Evolutionary conservation across 2,113 vertebrate species (phyloP).

Genomic region (Macrotis lagotis): DNA sequence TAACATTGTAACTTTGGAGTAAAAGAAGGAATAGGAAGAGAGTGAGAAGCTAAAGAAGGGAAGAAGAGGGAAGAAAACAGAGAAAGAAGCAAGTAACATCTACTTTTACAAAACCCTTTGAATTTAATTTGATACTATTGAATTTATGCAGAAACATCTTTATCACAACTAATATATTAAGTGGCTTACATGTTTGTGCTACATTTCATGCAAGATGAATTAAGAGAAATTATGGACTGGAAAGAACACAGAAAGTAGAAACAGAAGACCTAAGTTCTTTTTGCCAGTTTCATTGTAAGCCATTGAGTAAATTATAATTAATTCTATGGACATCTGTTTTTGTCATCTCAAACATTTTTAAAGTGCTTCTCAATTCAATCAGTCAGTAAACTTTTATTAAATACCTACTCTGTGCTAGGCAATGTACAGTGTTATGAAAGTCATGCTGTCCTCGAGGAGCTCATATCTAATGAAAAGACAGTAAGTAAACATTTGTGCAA

Average conservation of each 20-base stretch:
- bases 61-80: background rate
- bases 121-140: background rate
- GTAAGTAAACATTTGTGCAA: background rate
- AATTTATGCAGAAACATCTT: background rate
- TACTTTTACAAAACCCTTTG: background rate
- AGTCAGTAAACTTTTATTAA: background rate
- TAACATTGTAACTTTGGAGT: background rate
- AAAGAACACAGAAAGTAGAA: background rate
- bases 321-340: background rate
- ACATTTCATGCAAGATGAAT: background rate
- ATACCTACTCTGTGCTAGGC: background rate
- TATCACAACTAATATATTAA: background rate
- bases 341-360: background rate
- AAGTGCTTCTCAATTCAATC: background rate
- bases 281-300: background rate
- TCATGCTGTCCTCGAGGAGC: background rate
- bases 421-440: background rate
- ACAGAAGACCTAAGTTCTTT: background rate
- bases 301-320: background rate
- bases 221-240: background rate
- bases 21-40: constrained; percentile 3
- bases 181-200: background rate
- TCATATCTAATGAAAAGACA: background rate
- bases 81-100: background rate
- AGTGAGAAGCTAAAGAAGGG: constrained; percentile 8